These are phyloP conservation scores for Meda fulgida DNA, from an alignment of 2,797 vertebrate species.

Conservation along the genomic window DNA sequence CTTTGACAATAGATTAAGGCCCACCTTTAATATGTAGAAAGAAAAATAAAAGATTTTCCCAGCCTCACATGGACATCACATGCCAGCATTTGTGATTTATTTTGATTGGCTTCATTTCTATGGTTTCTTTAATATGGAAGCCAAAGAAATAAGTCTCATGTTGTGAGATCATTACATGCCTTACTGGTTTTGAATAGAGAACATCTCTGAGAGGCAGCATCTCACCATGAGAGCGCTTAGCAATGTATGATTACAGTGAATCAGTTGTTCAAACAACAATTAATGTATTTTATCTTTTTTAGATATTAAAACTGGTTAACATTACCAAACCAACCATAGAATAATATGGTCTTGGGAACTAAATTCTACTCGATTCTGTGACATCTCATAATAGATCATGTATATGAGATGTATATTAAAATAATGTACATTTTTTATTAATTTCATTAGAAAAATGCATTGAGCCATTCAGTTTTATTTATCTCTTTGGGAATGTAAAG, in stretches of 20 bases:
- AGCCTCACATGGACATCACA: not conserved
- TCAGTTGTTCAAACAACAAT: conserved; percentile 32
- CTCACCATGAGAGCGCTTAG: conserved; percentile 2
- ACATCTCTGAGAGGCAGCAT: conserved; percentile 23
- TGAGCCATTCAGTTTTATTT: not conserved
- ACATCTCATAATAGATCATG: no score
- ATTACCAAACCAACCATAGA: not conserved
- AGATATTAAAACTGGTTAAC: not conserved
- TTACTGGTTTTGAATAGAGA: conserved; percentile 45
- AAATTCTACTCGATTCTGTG: not conserved
- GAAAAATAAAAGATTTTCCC: not conserved
- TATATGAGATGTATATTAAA: no score
- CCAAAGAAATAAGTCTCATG: conserved; percentile 45
- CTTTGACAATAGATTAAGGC: conserved; percentile 57
- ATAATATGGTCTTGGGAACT: not conserved
- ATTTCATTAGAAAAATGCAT: not conserved
- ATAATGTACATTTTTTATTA: no score
- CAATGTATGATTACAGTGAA: conserved; percentile 38
- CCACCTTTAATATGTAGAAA: conserved; percentile 12
- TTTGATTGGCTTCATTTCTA: conserved; percentile 37
- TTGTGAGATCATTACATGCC: conserved; percentile 42
- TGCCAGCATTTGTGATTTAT: conserved; percentile 28
- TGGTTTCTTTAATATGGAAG: conserved; percentile 17
- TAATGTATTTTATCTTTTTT: conserved; percentile 17
- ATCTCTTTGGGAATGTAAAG: not conserved